Evolutionary conservation across 2,113 vertebrate species (phyloP), one percentile per base, ranked within the genome.

Genomic region (Pseudois nayaur): DNA sequence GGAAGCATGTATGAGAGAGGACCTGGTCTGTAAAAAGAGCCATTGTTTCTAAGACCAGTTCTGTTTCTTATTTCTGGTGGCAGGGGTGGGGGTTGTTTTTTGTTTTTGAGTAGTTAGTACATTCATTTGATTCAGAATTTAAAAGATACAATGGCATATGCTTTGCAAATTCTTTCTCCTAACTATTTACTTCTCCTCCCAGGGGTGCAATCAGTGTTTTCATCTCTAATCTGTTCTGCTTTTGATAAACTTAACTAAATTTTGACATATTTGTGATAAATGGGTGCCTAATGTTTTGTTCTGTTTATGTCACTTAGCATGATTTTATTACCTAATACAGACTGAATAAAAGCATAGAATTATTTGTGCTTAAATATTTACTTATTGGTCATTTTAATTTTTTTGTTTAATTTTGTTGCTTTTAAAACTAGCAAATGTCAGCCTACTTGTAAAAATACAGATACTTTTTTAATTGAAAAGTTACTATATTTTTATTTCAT

Each of bases 371-470:
- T 94, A 87, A 71, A 79, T 45, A 5, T 92, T 81, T 95, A 79
- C 78, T 88, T 95, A 60, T 59, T 88, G 57, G 23, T 25, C 52
- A 81, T 82, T 92, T 87, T 48, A 31, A 43, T 76, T 85, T 93
- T 87, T 87, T 17, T 40, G n/a, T 92, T 78, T 74, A 83, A 67
- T 89, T 96, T 97, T 87, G 15, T 95, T 97, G n/a, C 33, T 96
- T 14, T 90, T 88, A 87, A 78, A 90, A 92, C 71, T 67, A 76
- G 45, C n/a, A 95, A 76, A 82, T 12, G 45, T 45, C 25, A 79
- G 8, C 45, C 23, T 85, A 67, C 84, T 94, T 89, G 15, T 86
- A 87, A 29, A 96, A 86, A 52, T 62, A 95, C 8, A 74, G 45
- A 21, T 67, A 78, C 11, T 86, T 27, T 83, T 71, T 54, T 40